Percentiles rank a stretch among this genome's conserved stretches.
phyloP scores from a whole-genome alignment of 2,888 invertebrate species.

The Eupithecia abbreviata region DNA sequence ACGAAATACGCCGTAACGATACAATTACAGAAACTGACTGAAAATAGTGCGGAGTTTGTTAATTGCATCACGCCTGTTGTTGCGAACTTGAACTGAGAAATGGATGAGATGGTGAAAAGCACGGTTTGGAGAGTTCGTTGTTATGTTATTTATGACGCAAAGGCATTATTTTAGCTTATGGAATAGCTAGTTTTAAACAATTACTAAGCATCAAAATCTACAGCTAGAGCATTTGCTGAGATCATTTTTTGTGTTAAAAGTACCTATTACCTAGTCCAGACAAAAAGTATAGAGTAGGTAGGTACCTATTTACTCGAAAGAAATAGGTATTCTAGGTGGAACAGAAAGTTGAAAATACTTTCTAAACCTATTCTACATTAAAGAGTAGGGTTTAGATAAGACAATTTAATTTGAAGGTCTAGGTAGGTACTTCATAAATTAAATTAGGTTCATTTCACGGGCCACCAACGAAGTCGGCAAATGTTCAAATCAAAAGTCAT shows the following conservation, averaged over 20 bases:
- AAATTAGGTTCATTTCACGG: not conserved
- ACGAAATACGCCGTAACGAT: constrained; percentile 44
- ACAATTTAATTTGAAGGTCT: not conserved
- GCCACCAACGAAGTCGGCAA: constrained; percentile 8
- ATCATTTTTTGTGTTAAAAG: too few species aligned
- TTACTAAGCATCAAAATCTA: not conserved
- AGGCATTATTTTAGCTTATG: not conserved
- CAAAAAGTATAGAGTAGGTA: too few species aligned
- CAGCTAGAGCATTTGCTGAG: not conserved
- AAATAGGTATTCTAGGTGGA: too few species aligned
- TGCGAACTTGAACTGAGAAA: constrained; percentile 20
- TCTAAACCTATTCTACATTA: not conserved
- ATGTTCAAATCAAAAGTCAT: constrained; percentile 42
- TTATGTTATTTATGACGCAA: not conserved
- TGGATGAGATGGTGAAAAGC: not conserved
- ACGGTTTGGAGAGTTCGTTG: not conserved
- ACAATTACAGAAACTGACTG: constrained; percentile 44
- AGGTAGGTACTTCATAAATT: not conserved
- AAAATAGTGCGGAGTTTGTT: constrained; percentile 32
- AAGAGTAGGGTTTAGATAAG: not conserved
- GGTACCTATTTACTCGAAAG: too few species aligned
- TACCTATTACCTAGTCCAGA: too few species aligned
- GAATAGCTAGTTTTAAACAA: not conserved
- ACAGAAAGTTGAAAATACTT: too few species aligned
- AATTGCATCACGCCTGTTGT: constrained; percentile 29